phyloP scores from a whole-genome alignment of 2,113 vertebrate species.

The Chionomys nivalis region DNA sequence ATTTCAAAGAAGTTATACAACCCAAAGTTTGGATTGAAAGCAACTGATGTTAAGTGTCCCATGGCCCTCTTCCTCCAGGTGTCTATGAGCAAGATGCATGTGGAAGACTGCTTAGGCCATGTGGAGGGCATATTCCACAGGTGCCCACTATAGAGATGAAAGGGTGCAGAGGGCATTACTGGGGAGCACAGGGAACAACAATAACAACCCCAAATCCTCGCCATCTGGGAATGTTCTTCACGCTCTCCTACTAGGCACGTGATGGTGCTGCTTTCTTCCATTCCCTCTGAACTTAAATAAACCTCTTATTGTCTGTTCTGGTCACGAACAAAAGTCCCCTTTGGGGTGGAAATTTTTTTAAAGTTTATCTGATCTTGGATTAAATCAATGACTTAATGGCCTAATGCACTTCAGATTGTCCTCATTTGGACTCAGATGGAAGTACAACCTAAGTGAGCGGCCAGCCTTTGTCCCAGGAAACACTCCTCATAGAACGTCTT shows the following conservation, averaged over 20 bases:
- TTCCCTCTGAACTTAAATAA: not conserved
- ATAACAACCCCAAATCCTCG: too few species aligned
- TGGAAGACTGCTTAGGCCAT: too few species aligned
- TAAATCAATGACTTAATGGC: not conserved
- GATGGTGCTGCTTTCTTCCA: fast-evolving
- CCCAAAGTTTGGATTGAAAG: not conserved
- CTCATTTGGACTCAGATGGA: not conserved
- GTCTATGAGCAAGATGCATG: not conserved
- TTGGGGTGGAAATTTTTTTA: not conserved
- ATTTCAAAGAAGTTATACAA: not conserved
- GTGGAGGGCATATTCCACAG: not conserved
- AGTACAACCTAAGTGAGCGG: not conserved
- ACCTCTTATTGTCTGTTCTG: not conserved
- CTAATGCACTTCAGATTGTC: not conserved
- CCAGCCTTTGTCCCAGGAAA: not conserved
- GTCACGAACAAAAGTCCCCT: not conserved
- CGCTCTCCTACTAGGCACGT: not conserved
- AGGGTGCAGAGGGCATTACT: too few species aligned
- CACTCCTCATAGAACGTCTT: not conserved
- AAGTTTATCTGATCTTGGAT: not conserved
- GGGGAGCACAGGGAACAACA: not conserved
- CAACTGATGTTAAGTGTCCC: not conserved
- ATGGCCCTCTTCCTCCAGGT: not conserved
- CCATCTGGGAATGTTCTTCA: not conserved
- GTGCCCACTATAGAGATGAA: not conserved